Evolutionary conservation across 2,797 vertebrate genomes (phyloP).

Genomic region (Dicrostonyx torquatus): DNA sequence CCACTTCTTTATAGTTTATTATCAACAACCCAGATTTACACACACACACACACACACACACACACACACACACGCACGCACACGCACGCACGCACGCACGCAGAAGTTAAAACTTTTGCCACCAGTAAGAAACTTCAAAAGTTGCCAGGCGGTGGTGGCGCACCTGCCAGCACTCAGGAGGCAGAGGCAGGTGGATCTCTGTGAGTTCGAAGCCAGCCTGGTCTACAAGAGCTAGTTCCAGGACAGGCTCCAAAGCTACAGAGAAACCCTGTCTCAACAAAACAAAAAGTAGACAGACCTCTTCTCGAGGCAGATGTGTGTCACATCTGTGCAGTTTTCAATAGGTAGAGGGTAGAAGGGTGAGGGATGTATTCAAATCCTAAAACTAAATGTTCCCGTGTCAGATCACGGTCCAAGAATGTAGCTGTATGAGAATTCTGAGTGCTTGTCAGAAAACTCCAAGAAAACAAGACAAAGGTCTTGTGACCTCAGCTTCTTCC

Average conservation of each 20-base stretch:
- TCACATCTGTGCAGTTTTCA: constrained; percentile 41
- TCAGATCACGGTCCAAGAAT: background rate
- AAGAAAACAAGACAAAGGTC: background rate
- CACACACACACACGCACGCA: background rate
- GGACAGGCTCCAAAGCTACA: no score
- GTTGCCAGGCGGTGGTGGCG: no score
- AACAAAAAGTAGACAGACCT: constrained; percentile 33
- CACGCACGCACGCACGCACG: background rate
- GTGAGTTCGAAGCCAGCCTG: no score
- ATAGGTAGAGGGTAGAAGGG: background rate
- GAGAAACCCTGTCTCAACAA: no score
- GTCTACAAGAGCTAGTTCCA: no score
- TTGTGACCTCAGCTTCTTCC: no score
- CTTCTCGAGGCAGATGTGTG: constrained; percentile 55
- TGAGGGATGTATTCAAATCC: background rate
- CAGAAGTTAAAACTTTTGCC: constrained; percentile 39
- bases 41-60: no score
- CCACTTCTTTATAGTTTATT: background rate
- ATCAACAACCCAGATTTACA: background rate
- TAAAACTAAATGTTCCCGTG: constrained; percentile 67
- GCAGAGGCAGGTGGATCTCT: no score
- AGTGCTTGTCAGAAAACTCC: background rate
- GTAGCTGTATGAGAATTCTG: background rate
- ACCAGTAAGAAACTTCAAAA: constrained; percentile 36
- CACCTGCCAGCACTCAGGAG: no score